These are phyloP conservation scores for Mayetiola destructor DNA, from an alignment of 2,888 invertebrate species.

Conservation along the genomic window DNA sequence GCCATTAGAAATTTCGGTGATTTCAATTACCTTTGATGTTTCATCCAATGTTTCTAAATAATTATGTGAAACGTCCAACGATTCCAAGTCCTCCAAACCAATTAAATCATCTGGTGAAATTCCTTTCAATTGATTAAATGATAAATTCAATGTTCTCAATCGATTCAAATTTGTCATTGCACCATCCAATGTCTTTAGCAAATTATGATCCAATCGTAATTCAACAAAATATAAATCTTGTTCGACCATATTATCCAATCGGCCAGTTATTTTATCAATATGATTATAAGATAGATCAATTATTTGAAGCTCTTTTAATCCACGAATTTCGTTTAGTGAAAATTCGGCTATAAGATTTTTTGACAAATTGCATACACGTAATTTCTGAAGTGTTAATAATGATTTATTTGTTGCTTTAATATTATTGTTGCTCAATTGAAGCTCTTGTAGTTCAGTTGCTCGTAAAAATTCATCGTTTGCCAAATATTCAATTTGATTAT, in stretches of 20 bases:
- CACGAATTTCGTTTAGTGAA: conserved; percentile 64
- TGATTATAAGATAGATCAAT: conserved; percentile 65
- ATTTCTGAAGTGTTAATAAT: conserved; percentile 48
- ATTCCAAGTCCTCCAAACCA: conserved; percentile 56
- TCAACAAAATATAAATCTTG: conserved; percentile 58
- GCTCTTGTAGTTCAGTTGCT: conserved; percentile 49
- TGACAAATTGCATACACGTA: conserved; percentile 58
- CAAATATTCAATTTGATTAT: conserved; percentile 61
- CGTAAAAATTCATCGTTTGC: conserved; percentile 62
- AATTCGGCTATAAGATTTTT: conserved; percentile 62
- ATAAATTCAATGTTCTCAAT: conserved; percentile 54
- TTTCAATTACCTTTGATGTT: conserved; percentile 56
- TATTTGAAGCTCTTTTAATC: conserved; percentile 51
- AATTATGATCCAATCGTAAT: conserved; percentile 59
- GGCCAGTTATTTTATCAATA: conserved; percentile 50
- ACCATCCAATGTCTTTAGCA: conserved; percentile 53
- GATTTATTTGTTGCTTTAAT: conserved; percentile 58
- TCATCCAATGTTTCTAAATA: conserved; percentile 61
- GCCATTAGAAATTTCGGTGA: no score
- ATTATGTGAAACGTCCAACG: conserved; percentile 66
- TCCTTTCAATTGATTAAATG: conserved; percentile 56
- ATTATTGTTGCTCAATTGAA: conserved; percentile 59
- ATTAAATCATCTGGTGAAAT: conserved; percentile 65
- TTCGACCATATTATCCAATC: conserved; percentile 62
- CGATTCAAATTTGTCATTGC: conserved; percentile 61